Percentiles rank a stretch among this genome's conserved stretches.
phyloP scores from a whole-genome alignment of 92 coral and sea anemone genomes.

The Zoanthus sociatus region DNA sequence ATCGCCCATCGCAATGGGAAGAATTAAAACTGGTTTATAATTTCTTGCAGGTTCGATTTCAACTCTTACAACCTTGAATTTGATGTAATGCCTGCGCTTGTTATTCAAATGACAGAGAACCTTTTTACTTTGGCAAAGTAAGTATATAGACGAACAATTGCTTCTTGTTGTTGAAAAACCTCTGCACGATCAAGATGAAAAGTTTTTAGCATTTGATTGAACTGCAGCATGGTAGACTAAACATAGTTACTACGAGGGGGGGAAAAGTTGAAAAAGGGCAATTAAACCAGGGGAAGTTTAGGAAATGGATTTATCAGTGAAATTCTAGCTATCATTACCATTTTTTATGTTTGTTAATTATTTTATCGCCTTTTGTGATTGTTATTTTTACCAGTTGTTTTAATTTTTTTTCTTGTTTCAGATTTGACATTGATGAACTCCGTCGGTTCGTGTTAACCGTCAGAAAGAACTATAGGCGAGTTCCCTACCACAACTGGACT shows the following conservation, averaged over 20 bases:
- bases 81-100: slow-evolving; percentile 87
- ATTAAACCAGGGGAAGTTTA: no score
- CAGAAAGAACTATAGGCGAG: slow-evolving; percentile 93
- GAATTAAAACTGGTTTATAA: background rate
- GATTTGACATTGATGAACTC: slow-evolving; percentile 94
- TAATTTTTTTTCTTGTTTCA: slow-evolving; percentile 20
- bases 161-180: no score
- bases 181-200: no score
- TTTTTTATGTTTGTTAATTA: background rate
- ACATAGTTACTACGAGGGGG: no score
- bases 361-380: background rate
- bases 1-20: no score
- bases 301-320: no score
- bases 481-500: slow-evolving; percentile 99
- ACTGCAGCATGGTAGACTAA: no score
- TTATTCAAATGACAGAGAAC: slow-evolving; percentile 91
- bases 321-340: background rate
- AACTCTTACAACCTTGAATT: slow-evolving; percentile 87
- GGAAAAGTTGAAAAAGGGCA: no score
- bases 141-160: background rate
- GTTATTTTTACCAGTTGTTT: background rate
- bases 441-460: slow-evolving; percentile 93
- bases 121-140: slow-evolving; percentile 90
- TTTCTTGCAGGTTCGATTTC: slow-evolving; percentile 72
- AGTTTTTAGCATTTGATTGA: no score